Percentiles rank a stretch among this genome's conserved stretches.
Evolutionary conservation across 2,797 vertebrate genomes (phyloP).

Genomic region (Babyrousa celebensis): DNA sequence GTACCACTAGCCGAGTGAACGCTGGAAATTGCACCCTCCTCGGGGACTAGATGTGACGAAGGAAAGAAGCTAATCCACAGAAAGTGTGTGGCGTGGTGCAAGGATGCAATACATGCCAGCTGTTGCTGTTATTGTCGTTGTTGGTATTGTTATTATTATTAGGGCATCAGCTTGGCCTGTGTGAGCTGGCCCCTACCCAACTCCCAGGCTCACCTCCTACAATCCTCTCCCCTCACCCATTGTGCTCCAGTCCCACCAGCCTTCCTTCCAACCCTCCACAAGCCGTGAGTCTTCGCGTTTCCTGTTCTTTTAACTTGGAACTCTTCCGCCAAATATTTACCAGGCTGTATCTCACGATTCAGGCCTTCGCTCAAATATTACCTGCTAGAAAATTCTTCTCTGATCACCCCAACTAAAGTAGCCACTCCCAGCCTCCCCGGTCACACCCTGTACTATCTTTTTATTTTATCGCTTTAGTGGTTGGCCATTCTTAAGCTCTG

Average conservation of each 20-base stretch:
- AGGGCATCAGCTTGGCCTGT: neutral
- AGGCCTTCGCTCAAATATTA: slow-evolving; percentile 18
- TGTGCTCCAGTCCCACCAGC: neutral
- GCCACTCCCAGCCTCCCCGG: neutral
- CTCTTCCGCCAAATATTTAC: slow-evolving; percentile 5
- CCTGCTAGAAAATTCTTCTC: slow-evolving; percentile 44
- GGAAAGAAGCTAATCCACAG: slow-evolving; percentile 40
- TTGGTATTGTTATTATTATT: neutral
- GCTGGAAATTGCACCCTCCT: slow-evolving; percentile 15
- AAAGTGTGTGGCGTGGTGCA: slow-evolving; percentile 1
- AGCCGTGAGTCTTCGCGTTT: neutral
- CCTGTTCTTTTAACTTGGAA: slow-evolving; percentile 34
- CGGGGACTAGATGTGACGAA: neutral
- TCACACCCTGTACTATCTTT: neutral
- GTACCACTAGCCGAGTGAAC: neutral
- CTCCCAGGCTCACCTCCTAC: neutral
- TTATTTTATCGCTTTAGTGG: slow-evolving; percentile 12
- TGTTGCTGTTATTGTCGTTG: neutral
- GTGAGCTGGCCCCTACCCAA: neutral
- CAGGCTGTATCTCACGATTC: slow-evolving; percentile 17
- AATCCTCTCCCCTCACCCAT: neutral
- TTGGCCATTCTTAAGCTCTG: neutral
- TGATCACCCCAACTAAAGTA: neutral
- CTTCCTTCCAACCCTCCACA: slow-evolving; percentile 44
- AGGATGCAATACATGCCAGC: neutral